Base-by-base conservation (phyloP, 2,113 vertebrate genomes). In the Petroica traversi region DNA sequence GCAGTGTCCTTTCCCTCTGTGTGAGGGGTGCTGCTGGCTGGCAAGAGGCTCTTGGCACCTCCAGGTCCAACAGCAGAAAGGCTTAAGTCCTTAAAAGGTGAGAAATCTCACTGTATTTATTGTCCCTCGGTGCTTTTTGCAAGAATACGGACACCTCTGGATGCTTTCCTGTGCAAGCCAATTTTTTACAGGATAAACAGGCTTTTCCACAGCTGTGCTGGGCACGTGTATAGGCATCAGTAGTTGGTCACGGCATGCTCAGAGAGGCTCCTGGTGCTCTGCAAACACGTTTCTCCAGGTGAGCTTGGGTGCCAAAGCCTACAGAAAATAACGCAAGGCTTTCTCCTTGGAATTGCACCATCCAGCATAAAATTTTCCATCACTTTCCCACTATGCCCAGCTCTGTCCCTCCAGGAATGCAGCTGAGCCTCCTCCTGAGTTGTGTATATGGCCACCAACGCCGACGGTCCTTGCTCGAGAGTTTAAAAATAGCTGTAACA, bases 71-170 rank as follows among this genome's bases (percentile, higher is more conserved):
- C 43, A 86, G 46, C 24, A 84, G 80, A 61, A 66, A 54, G 64
- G 84, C 76, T 81, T 29, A 67, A 95, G 93, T 80, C 93, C 95
- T 91, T 97, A 92, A 89, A 96, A 96, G 96, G 95, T 87, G 93
- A 92, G 87, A 95, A 96, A 96, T 94, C 68, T 84, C 61, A 14
- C 26, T 43, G 63, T 49, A 77, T 84, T 88, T 71, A 87, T 63
- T 87, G 80, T 85, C 68, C 73, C 64, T 69, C 3, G 24, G 51
- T 38, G 46, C 72, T 91, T 96, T 94, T 85, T 91, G 63, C 86
- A 84, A 31, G 68, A 89, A 92, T 74, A 92, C 10, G 31, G 61
- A 84, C 2, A 84, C 73, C 77, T 91, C 66, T 92, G 95, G 80
- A 89, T 31, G 84, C 68, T 74, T 78, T 95, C 76, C 80, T 71